Percentiles rank a stretch among this genome's conserved stretches.
Evolutionary conservation across 2,797 vertebrate genomes (phyloP).

Genomic region (Serranus cabrilla): DNA sequence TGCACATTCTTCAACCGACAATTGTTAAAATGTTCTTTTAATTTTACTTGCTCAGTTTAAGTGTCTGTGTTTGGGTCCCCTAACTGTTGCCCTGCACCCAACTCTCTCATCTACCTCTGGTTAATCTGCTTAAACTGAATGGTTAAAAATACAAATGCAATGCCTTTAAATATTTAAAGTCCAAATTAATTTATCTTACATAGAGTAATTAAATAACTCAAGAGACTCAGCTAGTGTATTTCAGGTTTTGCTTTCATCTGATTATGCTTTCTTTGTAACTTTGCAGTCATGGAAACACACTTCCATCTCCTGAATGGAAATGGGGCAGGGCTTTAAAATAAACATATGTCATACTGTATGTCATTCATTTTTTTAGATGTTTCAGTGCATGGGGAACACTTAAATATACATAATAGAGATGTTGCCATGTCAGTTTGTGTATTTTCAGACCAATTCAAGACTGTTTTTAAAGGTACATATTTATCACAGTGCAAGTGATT

Average conservation of each 20-base stretch:
- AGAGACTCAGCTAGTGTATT: no score
- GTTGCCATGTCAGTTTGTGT: no score
- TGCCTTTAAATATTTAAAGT: no score
- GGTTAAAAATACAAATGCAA: neutral
- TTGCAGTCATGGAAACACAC: no score
- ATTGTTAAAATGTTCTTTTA: neutral
- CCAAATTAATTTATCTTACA: no score
- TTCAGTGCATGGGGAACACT: neutral
- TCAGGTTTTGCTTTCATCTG: no score
- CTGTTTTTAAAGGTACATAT: neutral
- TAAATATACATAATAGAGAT: no score
- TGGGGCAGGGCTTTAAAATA: neutral
- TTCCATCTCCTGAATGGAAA: neutral
- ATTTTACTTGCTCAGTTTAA: neutral
- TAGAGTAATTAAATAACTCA: no score
- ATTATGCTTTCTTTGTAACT: no score
- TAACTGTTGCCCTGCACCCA: neutral
- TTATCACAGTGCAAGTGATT: neutral
- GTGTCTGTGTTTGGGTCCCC: neutral
- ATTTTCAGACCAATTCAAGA: neutral
- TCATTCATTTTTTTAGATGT: neutral
- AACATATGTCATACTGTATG: neutral
- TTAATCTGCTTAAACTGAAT: no score
- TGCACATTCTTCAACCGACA: no score
- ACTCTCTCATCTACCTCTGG: neutral